These are phyloP conservation scores for Neoscelio sp. DNA, from an alignment of 2,888 invertebrate species.

Conservation along the genomic window DNA sequence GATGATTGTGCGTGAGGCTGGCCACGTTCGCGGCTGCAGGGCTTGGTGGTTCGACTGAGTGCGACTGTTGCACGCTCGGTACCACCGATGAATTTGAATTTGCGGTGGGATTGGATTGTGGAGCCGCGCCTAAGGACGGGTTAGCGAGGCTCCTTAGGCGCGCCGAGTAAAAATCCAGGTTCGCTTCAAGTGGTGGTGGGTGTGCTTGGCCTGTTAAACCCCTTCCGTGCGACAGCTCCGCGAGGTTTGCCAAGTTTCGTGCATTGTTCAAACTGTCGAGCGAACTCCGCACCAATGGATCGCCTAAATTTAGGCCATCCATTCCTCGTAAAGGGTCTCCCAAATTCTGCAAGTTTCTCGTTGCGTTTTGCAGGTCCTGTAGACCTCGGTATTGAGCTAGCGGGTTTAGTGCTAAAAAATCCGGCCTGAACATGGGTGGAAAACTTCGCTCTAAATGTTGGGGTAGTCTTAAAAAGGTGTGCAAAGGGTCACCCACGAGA, in stretches of 20 bases:
- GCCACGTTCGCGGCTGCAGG: slow-evolving; percentile 71
- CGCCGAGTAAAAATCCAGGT: slow-evolving; percentile 99
- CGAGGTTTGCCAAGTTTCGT: slow-evolving; percentile 81
- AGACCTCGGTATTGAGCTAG: slow-evolving; percentile 80
- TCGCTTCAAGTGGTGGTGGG: slow-evolving; percentile 91
- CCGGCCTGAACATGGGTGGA: slow-evolving; percentile 82
- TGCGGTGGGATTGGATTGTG: slow-evolving; percentile 86
- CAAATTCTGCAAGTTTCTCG: slow-evolving; percentile 80
- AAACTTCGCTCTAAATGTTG: slow-evolving; percentile 80
- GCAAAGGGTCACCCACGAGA: slow-evolving; percentile 80
- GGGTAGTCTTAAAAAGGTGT: slow-evolving; percentile 81
- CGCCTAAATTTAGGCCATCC: slow-evolving; percentile 81
- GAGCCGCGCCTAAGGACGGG: slow-evolving; percentile 96
- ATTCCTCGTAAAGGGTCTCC: slow-evolving; percentile 81
- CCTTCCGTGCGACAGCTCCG: slow-evolving; percentile 80
- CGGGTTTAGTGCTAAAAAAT: slow-evolving; percentile 79
- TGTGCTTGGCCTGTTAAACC: slow-evolving; percentile 82
- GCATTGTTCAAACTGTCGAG: slow-evolving; percentile 81
- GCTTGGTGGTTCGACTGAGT: slow-evolving; percentile 71
- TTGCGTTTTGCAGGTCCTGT: slow-evolving; percentile 81
- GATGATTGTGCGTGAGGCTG: slow-evolving; percentile 72
- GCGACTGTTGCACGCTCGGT: slow-evolving; percentile 72
- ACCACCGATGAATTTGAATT: slow-evolving; percentile 82
- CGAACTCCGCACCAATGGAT: slow-evolving; percentile 80
- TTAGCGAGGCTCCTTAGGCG: slow-evolving; percentile 99